These are phyloP conservation scores for Heteromyza rotundicornis DNA, from an alignment of 2,888 invertebrate genomes.

Conservation along the genomic window DNA sequence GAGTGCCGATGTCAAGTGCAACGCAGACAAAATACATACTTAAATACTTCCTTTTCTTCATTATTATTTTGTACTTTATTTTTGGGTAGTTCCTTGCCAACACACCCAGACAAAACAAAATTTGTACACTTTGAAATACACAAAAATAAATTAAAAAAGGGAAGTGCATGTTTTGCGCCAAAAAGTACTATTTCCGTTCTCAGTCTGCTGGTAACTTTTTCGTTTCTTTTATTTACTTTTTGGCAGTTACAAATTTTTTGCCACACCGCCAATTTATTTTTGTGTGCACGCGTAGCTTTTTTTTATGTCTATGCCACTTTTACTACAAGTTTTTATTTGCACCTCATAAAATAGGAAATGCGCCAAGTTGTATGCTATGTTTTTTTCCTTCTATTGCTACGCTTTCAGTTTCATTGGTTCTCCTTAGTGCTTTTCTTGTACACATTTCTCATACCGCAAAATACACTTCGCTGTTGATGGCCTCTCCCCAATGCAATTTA, in stretches of 20 bases:
- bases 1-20: constrained; percentile 21
- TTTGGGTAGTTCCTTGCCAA: background rate
- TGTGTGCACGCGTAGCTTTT: background rate
- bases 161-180: constrained; percentile 5
- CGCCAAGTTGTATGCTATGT: constrained; percentile 47
- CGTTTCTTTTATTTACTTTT: background rate
- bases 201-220: constrained; percentile 9
- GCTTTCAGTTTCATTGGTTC: constrained; percentile 5
- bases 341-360: constrained; percentile 59
- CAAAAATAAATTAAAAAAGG: background rate
- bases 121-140: constrained; percentile 10
- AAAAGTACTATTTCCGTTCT: constrained; percentile 23
- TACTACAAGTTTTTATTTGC: constrained; percentile 58
- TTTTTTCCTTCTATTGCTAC: background rate
- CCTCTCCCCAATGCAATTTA: background rate
- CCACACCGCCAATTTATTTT: background rate
- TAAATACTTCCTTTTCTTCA: constrained; percentile 1
- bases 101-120: background rate
- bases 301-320: constrained; percentile 51
- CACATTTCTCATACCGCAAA: constrained; percentile 17
- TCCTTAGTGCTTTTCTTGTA: constrained; percentile 23
- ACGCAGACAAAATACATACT: constrained; percentile 20
- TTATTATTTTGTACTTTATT: constrained; percentile 3
- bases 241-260: too few species aligned
- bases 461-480: background rate